phyloP scores from a whole-genome alignment of 2,113 vertebrate species.

The Podarcis raffonei region DNA sequence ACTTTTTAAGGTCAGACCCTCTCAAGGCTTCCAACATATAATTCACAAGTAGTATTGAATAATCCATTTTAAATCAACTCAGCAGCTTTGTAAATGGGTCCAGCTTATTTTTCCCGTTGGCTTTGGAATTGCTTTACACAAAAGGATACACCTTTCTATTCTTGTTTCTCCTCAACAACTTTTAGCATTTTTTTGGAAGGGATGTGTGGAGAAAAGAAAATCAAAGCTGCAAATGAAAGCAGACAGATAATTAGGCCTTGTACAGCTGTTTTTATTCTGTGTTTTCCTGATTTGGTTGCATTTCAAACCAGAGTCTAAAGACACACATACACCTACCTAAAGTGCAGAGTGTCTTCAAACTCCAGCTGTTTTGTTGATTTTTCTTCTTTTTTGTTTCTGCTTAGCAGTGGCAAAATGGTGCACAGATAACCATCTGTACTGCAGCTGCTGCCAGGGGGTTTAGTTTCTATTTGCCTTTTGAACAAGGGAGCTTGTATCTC shows the following conservation, averaged over 20 bases:
- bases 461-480: constrained; percentile 48
- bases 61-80: too few relatives aligned
- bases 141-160: not conserved
- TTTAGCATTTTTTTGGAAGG: not conserved
- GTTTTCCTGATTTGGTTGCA: constrained; percentile 39
- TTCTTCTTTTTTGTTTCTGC: constrained; percentile 57
- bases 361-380: constrained; percentile 62
- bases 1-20: too few relatives aligned
- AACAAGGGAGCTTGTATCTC: not conserved
- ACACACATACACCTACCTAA: not conserved
- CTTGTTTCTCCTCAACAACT: not conserved
- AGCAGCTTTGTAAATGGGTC: not conserved
- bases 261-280: constrained; percentile 49
- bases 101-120: not conserved
- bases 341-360: constrained; percentile 54
- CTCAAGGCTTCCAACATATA: too few relatives aligned
- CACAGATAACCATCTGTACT: constrained; percentile 62
- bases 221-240: not conserved
- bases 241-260: constrained; percentile 52
- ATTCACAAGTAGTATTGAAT: too few relatives aligned
- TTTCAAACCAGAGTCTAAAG: constrained; percentile 58
- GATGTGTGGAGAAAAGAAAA: not conserved
- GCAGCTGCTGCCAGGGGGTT: constrained; percentile 57
- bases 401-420: constrained; percentile 55
- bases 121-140: not conserved